Conservation (phyloP, 2,113 vertebrate species). For the Notarius lentiginosus region DNA sequence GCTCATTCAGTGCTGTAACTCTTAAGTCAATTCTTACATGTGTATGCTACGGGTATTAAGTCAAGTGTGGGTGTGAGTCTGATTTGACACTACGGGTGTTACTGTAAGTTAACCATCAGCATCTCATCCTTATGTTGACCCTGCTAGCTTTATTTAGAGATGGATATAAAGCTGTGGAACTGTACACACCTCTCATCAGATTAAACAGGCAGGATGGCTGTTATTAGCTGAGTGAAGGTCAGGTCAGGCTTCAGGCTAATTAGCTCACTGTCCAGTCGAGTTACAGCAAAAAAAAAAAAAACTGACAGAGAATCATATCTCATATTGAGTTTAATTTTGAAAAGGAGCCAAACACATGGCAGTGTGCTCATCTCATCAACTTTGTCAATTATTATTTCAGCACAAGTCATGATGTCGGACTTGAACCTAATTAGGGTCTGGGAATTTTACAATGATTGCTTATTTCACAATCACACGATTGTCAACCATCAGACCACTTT, state of each 20-base stretch:
- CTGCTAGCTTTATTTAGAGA: slow-evolving; percentile 10
- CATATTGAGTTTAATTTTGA: slow-evolving; percentile 16
- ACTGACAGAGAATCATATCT: slow-evolving; percentile 21
- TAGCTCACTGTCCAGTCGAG: not conserved
- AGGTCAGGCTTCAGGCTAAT: slow-evolving; percentile 1
- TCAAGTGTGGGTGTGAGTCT: not conserved
- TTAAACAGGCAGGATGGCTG: slow-evolving; percentile 1
- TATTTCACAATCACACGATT: no score
- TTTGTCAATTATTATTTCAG: not conserved
- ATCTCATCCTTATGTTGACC: not conserved
- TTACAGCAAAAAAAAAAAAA: not conserved
- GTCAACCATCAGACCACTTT: no score
- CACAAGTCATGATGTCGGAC: not conserved
- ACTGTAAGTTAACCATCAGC: not conserved
- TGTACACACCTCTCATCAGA: slow-evolving; percentile 5
- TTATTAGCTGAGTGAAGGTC: slow-evolving; percentile 4
- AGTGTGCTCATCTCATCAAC: not conserved
- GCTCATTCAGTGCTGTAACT: not conserved
- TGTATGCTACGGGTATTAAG: not conserved
- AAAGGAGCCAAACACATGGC: not conserved
- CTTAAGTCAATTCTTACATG: not conserved
- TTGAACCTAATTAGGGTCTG: not conserved
- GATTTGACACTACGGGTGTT: not conserved
- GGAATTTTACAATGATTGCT: not conserved
- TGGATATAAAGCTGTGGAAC: slow-evolving; percentile 21